These are phyloP conservation scores for Nasalis larvatus DNA, from an alignment of 2,113 vertebrate species.

Conservation along the genomic window DNA sequence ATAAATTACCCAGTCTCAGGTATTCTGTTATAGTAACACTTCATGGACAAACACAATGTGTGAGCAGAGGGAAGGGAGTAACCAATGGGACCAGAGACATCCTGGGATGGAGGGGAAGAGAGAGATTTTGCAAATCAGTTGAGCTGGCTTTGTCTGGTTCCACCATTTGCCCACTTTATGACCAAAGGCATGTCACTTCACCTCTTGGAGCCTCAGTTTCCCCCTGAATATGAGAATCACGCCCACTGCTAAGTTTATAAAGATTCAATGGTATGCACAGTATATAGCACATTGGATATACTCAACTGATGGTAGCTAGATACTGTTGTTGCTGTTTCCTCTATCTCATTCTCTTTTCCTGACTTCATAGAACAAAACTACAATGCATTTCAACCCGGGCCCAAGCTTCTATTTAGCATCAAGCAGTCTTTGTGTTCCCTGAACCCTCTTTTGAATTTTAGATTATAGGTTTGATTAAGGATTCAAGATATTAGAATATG, in stretches of 20 bases:
- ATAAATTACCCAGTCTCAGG: neutral
- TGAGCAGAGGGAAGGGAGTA: constrained; percentile 83
- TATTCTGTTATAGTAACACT: neutral
- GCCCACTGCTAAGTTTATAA: neutral
- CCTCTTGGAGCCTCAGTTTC: constrained; percentile 22
- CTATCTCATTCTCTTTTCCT: too few species aligned
- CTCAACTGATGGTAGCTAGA: fast-evolving
- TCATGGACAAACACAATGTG: constrained; percentile 21
- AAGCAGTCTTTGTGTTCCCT: neutral
- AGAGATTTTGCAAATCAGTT: neutral
- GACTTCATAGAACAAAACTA: neutral
- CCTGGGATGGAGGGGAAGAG: neutral
- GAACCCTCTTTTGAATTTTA: neutral
- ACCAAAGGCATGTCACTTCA: neutral
- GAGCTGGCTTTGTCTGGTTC: neutral
- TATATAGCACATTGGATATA: fast-evolving
- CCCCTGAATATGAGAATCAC: neutral
- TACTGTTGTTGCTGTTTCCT: neutral
- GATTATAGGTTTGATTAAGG: neutral
- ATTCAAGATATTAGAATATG: neutral
- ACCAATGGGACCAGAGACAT: constrained; percentile 68
- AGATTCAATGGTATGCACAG: neutral
- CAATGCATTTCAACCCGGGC: neutral
- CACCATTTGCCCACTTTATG: neutral
- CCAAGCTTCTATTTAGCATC: constrained; percentile 6